Percentiles rank a stretch among this genome's conserved stretches.
Evolutionary conservation across 2,797 vertebrate genomes (phyloP).

Genomic region (Microtus agrestis): DNA sequence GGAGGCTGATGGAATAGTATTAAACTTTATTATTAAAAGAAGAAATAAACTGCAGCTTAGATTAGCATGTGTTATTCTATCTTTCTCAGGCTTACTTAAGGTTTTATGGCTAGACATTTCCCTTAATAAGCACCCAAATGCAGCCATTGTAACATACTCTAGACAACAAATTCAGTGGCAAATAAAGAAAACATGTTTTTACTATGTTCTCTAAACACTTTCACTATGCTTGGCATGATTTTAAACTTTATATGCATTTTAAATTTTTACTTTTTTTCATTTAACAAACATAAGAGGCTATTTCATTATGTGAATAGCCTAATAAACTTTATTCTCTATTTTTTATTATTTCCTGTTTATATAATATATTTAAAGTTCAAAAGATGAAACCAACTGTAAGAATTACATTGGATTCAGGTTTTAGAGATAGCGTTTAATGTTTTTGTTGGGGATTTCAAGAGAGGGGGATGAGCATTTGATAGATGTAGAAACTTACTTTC

Average conservation of each 20-base stretch:
- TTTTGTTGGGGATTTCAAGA: slow-evolving; percentile 49
- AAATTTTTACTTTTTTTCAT: not conserved
- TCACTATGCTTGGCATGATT: not conserved
- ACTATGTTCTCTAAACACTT: not conserved
- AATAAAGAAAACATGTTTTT: not conserved
- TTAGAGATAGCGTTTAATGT: slow-evolving; percentile 56
- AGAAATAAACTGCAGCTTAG: not conserved
- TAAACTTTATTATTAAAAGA: not conserved
- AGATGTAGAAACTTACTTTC: not conserved
- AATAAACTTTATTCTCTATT: slow-evolving; percentile 16
- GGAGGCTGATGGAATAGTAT: not conserved
- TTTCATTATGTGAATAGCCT: slow-evolving; percentile 13
- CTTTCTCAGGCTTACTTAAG: not conserved
- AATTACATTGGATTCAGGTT: slow-evolving; percentile 29
- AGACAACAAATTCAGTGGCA: not conserved
- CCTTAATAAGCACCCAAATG: slow-evolving; percentile 3
- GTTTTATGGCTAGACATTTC: not conserved
- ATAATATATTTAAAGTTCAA: slow-evolving; percentile 58
- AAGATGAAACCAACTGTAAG: slow-evolving; percentile 21
- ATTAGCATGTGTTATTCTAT: not conserved
- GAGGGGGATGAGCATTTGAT: not conserved
- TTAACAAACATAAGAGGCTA: not conserved
- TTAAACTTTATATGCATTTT: not conserved
- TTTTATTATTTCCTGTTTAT: slow-evolving; percentile 49
- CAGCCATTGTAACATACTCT: not conserved